phyloP scores from a whole-genome alignment of 2,113 vertebrate genomes.

The Gnathonemus longibarbis region DNA sequence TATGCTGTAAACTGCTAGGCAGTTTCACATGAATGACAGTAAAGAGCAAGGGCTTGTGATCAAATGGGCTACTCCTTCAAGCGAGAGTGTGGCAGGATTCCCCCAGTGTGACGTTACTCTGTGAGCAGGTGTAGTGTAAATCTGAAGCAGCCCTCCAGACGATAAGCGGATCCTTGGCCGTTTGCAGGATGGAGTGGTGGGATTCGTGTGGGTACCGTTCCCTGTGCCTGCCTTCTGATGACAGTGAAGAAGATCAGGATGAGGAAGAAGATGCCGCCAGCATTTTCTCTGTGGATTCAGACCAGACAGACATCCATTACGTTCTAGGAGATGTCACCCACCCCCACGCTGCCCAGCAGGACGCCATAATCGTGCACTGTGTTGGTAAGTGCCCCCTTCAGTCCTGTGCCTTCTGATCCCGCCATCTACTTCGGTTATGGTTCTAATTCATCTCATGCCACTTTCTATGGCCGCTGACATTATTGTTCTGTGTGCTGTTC shows the following conservation, averaged over 20 bases:
- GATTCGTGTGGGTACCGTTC: conserved; percentile 72
- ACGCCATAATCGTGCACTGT: conserved; percentile 82
- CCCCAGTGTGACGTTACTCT: background rate
- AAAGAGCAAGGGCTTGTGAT: background rate
- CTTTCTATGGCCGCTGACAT: background rate
- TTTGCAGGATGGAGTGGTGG: conserved; percentile 80
- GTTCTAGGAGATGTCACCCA: conserved; percentile 84
- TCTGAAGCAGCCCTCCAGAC: background rate
- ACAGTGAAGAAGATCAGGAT: conserved; percentile 58
- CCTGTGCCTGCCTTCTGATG: conserved; percentile 62
- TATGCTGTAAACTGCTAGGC: background rate
- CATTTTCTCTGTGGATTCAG: conserved; percentile 52
- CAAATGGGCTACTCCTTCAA: background rate
- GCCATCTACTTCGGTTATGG: background rate
- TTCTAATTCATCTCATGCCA: background rate
- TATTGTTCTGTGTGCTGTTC: background rate
- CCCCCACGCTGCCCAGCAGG: conserved; percentile 65
- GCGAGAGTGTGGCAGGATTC: background rate
- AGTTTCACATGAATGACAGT: background rate
- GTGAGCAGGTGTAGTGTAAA: background rate
- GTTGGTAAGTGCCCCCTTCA: conserved; percentile 58
- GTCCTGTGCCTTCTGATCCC: background rate
- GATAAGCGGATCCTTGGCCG: background rate
- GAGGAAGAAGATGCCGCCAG: conserved; percentile 38
- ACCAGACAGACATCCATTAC: conserved; percentile 60